A percentile compares a stretch with the other conserved stretches of the same genome.
Conservation (phyloP, 2,888 invertebrate genomes). For the Caenorhabditis sp. region DNA sequence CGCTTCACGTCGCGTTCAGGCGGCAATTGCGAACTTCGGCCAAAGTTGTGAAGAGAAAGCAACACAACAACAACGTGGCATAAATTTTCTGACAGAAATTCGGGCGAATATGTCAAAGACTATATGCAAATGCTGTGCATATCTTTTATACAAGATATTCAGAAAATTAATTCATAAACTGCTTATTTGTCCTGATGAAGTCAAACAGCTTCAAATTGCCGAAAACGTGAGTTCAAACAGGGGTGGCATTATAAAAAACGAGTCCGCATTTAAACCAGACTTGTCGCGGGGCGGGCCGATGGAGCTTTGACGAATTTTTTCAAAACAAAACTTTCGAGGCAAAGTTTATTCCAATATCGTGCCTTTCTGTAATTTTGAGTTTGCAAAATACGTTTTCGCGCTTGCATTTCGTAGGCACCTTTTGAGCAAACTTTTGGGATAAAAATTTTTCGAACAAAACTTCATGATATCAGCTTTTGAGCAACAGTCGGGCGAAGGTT, state of each 20-base stretch:
- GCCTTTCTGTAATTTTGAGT: no score
- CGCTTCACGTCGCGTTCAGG: constrained; percentile 48
- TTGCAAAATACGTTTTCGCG: no score
- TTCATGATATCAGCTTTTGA: no score
- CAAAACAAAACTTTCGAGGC: not conserved
- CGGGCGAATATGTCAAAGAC: constrained; percentile 68
- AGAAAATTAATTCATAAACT: constrained; percentile 70
- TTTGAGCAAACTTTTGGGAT: no score
- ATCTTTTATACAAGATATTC: constrained; percentile 75
- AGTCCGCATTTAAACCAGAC: not conserved
- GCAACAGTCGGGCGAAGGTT: not conserved
- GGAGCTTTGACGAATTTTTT: not conserved
- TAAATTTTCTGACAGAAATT: constrained; percentile 66
- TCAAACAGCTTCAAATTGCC: constrained; percentile 66
- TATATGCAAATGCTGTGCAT: constrained; percentile 71
- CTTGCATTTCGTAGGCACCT: no score
- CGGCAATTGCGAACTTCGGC: constrained; percentile 3
- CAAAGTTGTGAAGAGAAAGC: constrained; percentile 3
- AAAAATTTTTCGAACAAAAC: no score
- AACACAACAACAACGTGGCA: constrained; percentile 20
- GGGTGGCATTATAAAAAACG: not conserved
- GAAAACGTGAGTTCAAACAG: constrained; percentile 57
- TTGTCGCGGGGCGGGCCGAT: not conserved
- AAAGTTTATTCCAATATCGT: no score
- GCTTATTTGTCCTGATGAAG: constrained; percentile 70